Evolutionary conservation across 1,140 invertebrate genomes (phyloP), one percentile per base, ranked within the genome.

Genomic region (Ectropis grisescens): DNA sequence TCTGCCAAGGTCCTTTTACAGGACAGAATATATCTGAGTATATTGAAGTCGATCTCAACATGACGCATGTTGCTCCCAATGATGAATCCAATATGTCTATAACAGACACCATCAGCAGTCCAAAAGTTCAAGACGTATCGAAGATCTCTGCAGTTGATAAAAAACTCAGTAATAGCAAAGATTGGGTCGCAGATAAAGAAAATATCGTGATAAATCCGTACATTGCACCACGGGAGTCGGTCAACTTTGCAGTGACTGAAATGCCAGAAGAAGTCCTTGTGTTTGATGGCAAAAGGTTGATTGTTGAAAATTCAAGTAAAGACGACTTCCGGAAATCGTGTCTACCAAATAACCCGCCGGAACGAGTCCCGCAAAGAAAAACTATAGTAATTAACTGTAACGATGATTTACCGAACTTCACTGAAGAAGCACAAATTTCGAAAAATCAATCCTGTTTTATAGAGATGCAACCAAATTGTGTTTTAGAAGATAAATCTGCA

Each of bases 151-250:
- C 48, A 1, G 31, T 35, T 9, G 55, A 59, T 33, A 50, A 33
- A 13, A 61, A 53, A 28, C 16, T 31, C n/a, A 43, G 33, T 13
- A 2, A 29, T 1, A 37, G 49, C 16, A 48, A 46, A 7, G 60
- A 74, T 44, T 68, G 58, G 58, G 34, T 42, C 1, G 43, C 37
- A 2, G 66, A 78, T 46, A 78, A 80, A 47, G 70, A 78, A 27
- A 80, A 80, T 58, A 74, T 76, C 19, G 55, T 35, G 4, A 10
- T 74, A 2, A 72, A 74, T 40, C 70, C 74, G 0, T 79, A 75
- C 27, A 29, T 52, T 5, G 32, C 60, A 0, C 65, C 69, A 1
- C 39, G 45, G 11, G 65, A 69, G 33, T 37, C 59, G 0, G 35
- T 38, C 9, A 69, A 71, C 33, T 79, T 75, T 32, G 58, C 58